Percentiles rank a stretch among this genome's conserved stretches.
Conservation (phyloP, 2,113 vertebrate genomes). For the Ptyas mucosa region DNA sequence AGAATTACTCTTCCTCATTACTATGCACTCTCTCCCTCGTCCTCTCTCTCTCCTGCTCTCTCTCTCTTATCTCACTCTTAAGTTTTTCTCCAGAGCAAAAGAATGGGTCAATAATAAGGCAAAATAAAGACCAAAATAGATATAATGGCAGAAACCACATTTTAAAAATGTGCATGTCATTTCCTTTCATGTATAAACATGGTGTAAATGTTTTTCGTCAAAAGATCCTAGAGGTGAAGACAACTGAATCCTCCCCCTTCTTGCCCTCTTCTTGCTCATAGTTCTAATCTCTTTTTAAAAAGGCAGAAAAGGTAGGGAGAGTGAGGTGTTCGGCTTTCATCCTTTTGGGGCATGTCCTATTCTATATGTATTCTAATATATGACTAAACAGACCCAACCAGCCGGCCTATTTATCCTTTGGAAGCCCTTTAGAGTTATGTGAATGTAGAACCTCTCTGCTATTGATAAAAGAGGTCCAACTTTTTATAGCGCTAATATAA, state of each 20-base stretch:
- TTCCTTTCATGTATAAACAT: not conserved
- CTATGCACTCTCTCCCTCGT: not conserved
- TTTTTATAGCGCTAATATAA: not conserved
- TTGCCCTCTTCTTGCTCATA: not conserved
- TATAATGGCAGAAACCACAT: not conserved
- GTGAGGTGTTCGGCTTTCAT: not conserved
- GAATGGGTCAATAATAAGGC: not conserved
- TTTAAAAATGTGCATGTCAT: not conserved
- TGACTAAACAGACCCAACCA: not conserved
- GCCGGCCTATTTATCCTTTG: not conserved
- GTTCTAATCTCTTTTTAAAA: not conserved
- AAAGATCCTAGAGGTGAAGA: not conserved
- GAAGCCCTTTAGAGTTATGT: not conserved
- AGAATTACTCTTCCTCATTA: not conserved
- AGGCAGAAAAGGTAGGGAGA: not conserved
- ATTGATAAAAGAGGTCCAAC: not conserved
- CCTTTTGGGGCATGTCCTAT: not conserved
- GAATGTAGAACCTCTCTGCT: not conserved
- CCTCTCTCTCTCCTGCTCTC: not conserved
- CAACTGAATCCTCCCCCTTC: not conserved
- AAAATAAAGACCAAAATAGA: conserved; percentile 8
- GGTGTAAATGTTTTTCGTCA: not conserved
- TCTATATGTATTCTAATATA: not conserved
- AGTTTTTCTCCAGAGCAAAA: conserved; percentile 7
- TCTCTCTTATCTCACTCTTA: not conserved